These are phyloP conservation scores for Drosophila neonasuta DNA, from an alignment of 2,888 invertebrate genomes.

Conservation along the genomic window DNA sequence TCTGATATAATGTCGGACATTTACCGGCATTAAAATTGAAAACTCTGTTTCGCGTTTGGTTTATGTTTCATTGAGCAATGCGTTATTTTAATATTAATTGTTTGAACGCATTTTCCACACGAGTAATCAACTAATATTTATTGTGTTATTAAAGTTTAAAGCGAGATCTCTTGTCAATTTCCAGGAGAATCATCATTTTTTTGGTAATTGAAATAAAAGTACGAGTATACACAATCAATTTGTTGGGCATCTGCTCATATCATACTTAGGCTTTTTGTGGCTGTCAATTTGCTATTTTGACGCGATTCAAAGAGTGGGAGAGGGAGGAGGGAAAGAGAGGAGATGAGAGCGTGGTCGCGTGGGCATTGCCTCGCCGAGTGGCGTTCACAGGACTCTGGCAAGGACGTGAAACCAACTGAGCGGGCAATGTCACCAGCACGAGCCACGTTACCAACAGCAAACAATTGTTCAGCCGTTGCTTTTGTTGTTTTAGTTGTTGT, in stretches of 20 bases:
- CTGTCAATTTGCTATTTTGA: constrained; percentile 19
- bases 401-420: constrained; percentile 73
- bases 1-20: constrained; percentile 24
- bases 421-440: constrained; percentile 75
- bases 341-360: constrained; percentile 48
- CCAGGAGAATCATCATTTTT: neutral
- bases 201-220: constrained; percentile 1
- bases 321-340: neutral
- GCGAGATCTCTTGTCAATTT: neutral
- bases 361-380: constrained; percentile 66
- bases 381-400: constrained; percentile 53
- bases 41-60: constrained; percentile 2
- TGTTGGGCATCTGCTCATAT: constrained; percentile 26
- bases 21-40: constrained; percentile 27
- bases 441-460: constrained; percentile 44
- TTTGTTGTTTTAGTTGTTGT: constrained; percentile 11
- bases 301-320: constrained; percentile 27
- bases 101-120: constrained; percentile 9
- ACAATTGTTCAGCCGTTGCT: constrained; percentile 46
- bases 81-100: constrained; percentile 28
- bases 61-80: constrained; percentile 17
- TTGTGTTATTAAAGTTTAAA: constrained; percentile 1
- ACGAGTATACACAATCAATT: constrained; percentile 28
- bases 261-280: constrained; percentile 2
- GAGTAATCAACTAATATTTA: constrained; percentile 9